Conservation (phyloP, 2,113 vertebrate species). For the Astur gentilis region DNA sequence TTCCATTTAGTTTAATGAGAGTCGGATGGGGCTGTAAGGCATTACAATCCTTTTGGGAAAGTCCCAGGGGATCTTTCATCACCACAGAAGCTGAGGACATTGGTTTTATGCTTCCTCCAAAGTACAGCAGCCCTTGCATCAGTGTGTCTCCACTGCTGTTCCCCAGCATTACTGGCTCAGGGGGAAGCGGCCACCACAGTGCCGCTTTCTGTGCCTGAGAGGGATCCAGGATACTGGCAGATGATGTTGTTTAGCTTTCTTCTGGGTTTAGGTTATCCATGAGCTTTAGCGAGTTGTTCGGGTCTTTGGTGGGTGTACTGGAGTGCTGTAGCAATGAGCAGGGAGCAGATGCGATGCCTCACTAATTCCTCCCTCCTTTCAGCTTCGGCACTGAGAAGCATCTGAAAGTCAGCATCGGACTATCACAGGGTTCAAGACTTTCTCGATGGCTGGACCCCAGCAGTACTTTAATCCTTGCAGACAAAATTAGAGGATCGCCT, state of each 20-base stretch:
- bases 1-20: slow-evolving; percentile 65
- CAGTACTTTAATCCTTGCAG: neutral
- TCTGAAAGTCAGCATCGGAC: neutral
- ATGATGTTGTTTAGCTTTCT: neutral
- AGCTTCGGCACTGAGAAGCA: neutral
- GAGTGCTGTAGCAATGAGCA: neutral
- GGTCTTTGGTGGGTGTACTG: neutral
- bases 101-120: slow-evolving; percentile 18
- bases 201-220: neutral
- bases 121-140: neutral
- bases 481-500: neutral
- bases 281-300: neutral
- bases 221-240: neutral
- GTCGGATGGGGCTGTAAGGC: slow-evolving; percentile 24
- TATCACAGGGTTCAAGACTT: neutral
- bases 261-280: neutral
- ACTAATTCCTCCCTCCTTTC: neutral
- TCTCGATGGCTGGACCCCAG: neutral
- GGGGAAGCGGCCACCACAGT: neutral
- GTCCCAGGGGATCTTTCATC: slow-evolving; percentile 11
- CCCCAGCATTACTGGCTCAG: neutral
- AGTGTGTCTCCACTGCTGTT: neutral
- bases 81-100: neutral
- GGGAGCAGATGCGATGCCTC: neutral
- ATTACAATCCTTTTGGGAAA: slow-evolving; percentile 31